These are phyloP conservation scores for Sinocyclocheilus anshuiensis DNA, from an alignment of 2,113 vertebrate species.

Conservation along the genomic window DNA sequence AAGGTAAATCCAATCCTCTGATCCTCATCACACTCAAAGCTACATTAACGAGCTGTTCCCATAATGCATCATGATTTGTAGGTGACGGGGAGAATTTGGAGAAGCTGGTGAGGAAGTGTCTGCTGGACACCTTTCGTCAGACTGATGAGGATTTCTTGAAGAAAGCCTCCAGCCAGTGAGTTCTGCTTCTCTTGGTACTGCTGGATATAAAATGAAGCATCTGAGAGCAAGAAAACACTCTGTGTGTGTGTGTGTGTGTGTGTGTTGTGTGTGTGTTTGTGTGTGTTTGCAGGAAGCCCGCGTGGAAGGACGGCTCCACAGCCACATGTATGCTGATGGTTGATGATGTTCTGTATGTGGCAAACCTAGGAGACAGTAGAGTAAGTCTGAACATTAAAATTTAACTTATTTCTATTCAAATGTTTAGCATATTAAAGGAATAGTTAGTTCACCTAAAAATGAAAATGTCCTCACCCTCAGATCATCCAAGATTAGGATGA, in stretches of 20 bases:
- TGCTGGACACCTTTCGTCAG: conserved; percentile 90
- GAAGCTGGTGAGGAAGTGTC: conserved; percentile 89
- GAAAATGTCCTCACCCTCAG: too few relatives aligned
- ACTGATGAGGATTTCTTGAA: conserved; percentile 96
- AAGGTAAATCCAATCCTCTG: conserved; percentile 72
- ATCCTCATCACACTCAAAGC: neutral
- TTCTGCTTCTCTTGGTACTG: conserved; percentile 36
- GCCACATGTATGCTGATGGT: conserved; percentile 91
- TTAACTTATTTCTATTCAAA: neutral
- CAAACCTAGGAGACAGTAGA: conserved; percentile 96
- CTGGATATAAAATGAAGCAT: neutral
- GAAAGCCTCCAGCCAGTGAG: conserved; percentile 97
- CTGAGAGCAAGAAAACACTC: too few relatives aligned
- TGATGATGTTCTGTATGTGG: conserved; percentile 87
- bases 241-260: conserved; percentile 31
- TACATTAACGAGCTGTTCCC: neutral
- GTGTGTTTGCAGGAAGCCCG: conserved; percentile 85
- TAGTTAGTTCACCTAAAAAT: too few relatives aligned
- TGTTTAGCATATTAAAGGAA: neutral
- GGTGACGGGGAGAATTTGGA: conserved; percentile 86
- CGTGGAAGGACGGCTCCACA: conserved; percentile 96
- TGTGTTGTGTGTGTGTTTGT: conserved; percentile 41
- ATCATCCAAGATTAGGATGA: too few relatives aligned
- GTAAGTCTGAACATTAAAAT: conserved; percentile 68
- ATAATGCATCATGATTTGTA: conserved; percentile 58